These are phyloP conservation scores for Dendronephthya gigantea DNA, from an alignment of 64 coral and sea anemone species.

Conservation along the genomic window DNA sequence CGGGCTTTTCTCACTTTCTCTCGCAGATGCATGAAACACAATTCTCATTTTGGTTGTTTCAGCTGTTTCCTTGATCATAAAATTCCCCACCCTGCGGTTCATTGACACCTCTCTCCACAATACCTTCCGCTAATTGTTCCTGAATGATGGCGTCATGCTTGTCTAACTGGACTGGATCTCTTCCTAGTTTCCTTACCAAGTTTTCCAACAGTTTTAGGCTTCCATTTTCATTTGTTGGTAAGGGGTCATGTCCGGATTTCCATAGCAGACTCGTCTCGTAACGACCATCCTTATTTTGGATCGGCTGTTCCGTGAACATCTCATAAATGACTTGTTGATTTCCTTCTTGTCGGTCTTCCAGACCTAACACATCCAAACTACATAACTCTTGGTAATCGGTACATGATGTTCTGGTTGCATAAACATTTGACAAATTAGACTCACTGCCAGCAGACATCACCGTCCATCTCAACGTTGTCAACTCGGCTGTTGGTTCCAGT, in stretches of 20 bases:
- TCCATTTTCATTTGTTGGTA: background rate
- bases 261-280: conserved; percentile 48
- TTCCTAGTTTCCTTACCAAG: too few relatives aligned
- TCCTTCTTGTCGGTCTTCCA: background rate
- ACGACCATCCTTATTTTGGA: conserved; percentile 10
- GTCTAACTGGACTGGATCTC: too few relatives aligned
- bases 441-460: too few relatives aligned
- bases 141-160: too few relatives aligned
- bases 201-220: too few relatives aligned
- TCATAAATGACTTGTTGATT: too few relatives aligned
- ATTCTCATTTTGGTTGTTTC: too few relatives aligned
- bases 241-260: conserved; percentile 2
- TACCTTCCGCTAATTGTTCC: conserved; percentile 19
- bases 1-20: too few relatives aligned
- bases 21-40: too few relatives aligned
- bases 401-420: background rate
- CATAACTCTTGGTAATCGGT: background rate
- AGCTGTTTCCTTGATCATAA: conserved; percentile 24
- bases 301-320: conserved; percentile 33
- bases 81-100: conserved; percentile 8
- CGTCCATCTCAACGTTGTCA: too few relatives aligned
- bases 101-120: conserved; percentile 14
- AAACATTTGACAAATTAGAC: too few relatives aligned
- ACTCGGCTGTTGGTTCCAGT: conserved; percentile 27
- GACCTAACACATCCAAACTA: background rate